Evolutionary conservation across 2,797 vertebrate genomes (phyloP), one percentile per base, ranked within the genome.

Genomic region (Otus scops): DNA sequence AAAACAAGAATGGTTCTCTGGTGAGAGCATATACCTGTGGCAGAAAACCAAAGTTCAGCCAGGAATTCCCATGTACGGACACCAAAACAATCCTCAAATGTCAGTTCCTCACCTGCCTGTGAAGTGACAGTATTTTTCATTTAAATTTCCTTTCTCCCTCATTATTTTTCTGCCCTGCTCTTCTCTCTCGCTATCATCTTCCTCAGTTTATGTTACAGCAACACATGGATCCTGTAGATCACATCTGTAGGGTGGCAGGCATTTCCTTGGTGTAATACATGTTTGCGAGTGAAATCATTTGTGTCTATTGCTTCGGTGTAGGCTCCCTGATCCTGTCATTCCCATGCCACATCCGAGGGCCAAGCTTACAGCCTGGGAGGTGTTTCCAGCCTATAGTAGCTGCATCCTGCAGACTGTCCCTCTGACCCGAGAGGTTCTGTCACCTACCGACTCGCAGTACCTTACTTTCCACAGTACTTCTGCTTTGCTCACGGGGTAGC

Each of bases 211-310:
- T 2, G 1, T 27, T 8, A 17, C 47, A 34, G 60, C 64, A 34
- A 13, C 41, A 19, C 24, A 1, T 3, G 2, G 70, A 56, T 56
- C 39, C 59, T 12, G 2, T 28, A 36, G 47, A 24, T 50, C 51
- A 23, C 0, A 2, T 15, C 38, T 34, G n/a, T 45, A 30, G 0
- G 0, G 47, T 15, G 60, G 32, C 36, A 32, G 13, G 27, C 24
- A 9, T 39, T 45, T 65, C 51, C 41, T 60, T 3, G 0, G 21
- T 3, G 7, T 26, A 20, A 32, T 21, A 17, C 4, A 21, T 14
- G 15, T n/a, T n/a, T 54, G 34, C 32, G 26, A 30, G 51, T 8
- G 59, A 79, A 45, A 34, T 38, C 3, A 10, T 32, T 50, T 3
- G 12, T 2, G 13, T 45, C 43, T 54, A 1, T 38, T 13, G 45